These are phyloP conservation scores for Etheostoma nigrum DNA, from an alignment of 2,797 vertebrate species.

Conservation along the genomic window DNA sequence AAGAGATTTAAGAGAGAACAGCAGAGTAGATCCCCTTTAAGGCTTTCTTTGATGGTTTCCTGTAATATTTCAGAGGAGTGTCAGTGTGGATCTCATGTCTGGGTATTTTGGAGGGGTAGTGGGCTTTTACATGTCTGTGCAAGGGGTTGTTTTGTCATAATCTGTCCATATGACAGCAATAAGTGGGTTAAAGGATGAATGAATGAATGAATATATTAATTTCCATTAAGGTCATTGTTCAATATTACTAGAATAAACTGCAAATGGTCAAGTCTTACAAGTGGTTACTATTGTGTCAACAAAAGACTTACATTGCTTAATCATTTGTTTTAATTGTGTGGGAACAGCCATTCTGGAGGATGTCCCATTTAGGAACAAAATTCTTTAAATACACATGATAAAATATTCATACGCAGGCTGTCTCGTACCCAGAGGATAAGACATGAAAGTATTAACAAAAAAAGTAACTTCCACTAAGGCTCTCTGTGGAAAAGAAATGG, in stretches of 20 bases:
- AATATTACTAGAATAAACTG: conserved; percentile 25
- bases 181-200: conserved; percentile 4
- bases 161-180: neutral
- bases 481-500: conserved; percentile 37
- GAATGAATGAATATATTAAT: neutral
- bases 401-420: conserved; percentile 66
- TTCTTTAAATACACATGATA: conserved; percentile 66
- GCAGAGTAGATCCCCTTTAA: neutral
- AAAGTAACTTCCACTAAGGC: conserved; percentile 46
- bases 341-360: conserved; percentile 39
- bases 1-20: neutral
- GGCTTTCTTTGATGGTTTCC: neutral
- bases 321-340: conserved; percentile 51
- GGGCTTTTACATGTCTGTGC: conserved; percentile 3
- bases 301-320: conserved; percentile 34
- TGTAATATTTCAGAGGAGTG: neutral
- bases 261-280: neutral
- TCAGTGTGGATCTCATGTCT: neutral
- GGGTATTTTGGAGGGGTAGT: neutral
- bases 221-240: conserved; percentile 21
- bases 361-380: conserved; percentile 63
- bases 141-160: neutral
- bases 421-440: conserved; percentile 49
- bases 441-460: conserved; percentile 56
- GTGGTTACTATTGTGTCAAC: conserved; percentile 47